phyloP scores from a whole-genome alignment of 2,797 vertebrate genomes.

The Anableps anableps region DNA sequence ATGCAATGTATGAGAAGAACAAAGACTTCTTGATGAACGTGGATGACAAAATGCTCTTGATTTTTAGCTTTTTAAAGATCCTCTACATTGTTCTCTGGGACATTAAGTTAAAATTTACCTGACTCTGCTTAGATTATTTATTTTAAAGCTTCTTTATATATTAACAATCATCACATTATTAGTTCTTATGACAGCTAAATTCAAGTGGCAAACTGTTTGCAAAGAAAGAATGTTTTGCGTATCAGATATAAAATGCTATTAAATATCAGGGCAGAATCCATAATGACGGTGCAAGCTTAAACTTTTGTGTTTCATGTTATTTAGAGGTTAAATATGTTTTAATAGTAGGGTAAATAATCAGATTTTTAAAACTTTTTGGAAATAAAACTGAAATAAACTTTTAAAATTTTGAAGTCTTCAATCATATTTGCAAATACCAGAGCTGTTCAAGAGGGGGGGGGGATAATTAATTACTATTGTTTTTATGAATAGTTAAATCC shows the following conservation, averaged over 20 bases:
- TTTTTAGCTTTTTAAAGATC: neutral
- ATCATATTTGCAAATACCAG: neutral
- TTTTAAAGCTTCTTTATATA: neutral
- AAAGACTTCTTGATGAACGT: constrained; percentile 15
- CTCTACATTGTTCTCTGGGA: neutral
- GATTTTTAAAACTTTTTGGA: no score
- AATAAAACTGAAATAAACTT: neutral
- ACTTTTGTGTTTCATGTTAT: neutral
- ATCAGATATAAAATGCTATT: no score
- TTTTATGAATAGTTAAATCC: neutral
- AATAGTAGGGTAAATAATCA: neutral
- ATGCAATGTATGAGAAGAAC: constrained; percentile 42
- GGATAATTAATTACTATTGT: neutral
- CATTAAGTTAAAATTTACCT: neutral
- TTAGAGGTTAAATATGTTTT: neutral
- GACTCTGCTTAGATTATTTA: neutral
- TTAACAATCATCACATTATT: neutral
- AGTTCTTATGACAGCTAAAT: neutral
- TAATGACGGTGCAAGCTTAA: no score
- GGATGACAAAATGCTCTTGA: neutral
- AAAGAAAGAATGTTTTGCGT: neutral
- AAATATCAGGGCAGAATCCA: no score
- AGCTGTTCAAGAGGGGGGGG: neutral
- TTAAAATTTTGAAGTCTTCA: neutral
- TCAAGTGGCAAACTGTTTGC: neutral